Base-by-base conservation (phyloP, 2,888 invertebrate genomes). In the Lasioglossum pauxillum region DNA sequence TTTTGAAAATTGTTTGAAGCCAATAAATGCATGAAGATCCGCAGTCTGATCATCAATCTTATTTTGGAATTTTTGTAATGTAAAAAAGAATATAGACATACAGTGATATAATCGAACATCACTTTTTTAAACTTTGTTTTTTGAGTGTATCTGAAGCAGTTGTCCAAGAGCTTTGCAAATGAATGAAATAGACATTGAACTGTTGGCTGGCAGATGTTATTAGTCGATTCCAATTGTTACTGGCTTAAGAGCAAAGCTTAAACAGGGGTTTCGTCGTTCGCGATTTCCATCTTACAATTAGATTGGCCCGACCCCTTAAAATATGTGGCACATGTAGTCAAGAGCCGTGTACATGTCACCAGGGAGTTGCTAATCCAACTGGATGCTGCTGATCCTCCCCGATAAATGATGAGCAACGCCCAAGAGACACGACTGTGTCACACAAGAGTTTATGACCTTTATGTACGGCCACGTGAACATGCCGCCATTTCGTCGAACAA, bases 341-440 rank as follows among this genome's bases (percentile, higher is more conserved):
- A 31, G 60, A 64, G 27, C 60, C 53, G 75, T 27, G 14, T 67
- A 31, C 46, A n/a, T 71, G 81, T 81, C 88, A 76, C 78, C 46
- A 16, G 88, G 86, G 88, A 85, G 75, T 82, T 78, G 46, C 82
- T 88, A 82, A 89, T 86, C 81, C 83, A 69, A 76, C 82, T 69
- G 69, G 78, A 67, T 84, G 81, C 80, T 81, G 88, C 85, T 88
- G 85, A 88, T 88, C 88, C 84, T 76, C 75, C 75, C 69, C 83
- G 86, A 88, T 88, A 86, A 89, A 89, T 86, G 86, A 88, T 31
- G 82, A 78, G 82, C 77, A 81, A 84, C 80, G 79, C 89, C 88
- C 84, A 69, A 38, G 84, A 81, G 86, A 88, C 84, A 75, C 83
- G 80, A 80, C 72, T 84, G 83, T 84, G 83, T 79, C 88, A 80